Evolutionary conservation across 2,888 invertebrate species (phyloP).

Genomic region (Encarsia formosa): DNA sequence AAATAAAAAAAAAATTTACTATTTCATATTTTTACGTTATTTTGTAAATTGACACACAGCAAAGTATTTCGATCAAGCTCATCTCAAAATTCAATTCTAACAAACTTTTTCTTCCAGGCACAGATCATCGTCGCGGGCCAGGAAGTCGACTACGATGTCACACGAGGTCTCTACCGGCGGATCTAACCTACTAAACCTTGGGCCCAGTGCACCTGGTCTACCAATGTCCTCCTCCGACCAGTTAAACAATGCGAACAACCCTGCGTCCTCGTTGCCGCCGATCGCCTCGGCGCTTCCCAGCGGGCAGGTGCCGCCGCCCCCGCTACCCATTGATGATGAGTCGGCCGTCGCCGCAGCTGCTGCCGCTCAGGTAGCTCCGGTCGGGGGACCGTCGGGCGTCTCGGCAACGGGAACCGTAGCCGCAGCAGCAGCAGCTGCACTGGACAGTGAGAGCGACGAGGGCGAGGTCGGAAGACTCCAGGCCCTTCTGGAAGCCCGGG

Average conservation of each 20-base stretch:
- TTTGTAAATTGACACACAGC: no score
- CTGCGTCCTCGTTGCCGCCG: neutral
- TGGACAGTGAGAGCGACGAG: conserved; percentile 79
- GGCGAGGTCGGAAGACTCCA: conserved; percentile 94
- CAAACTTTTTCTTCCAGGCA: conserved; percentile 38
- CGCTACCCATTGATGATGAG: conserved; percentile 4
- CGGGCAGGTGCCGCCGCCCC: neutral
- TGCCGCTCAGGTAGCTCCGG: conserved; percentile 32
- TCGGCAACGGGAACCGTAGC: conserved; percentile 44
- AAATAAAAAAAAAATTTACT: no score
- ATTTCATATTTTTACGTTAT: no score
- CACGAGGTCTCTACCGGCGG: neutral
- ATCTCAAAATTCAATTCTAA: neutral
- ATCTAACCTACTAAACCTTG: no score
- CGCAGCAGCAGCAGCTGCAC: conserved; percentile 53
- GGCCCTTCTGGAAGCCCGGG: conserved; percentile 89
- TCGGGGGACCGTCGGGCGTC: conserved; percentile 48
- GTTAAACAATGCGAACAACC: conserved; percentile 33
- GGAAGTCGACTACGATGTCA: conserved; percentile 40
- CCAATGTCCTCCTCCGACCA: conserved; percentile 47
- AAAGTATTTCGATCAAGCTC: no score
- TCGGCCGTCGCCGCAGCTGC: neutral
- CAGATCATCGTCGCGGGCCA: conserved; percentile 53
- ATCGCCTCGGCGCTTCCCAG: neutral
- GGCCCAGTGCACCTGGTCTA: conserved; percentile 17